Evolutionary conservation across 2,888 invertebrate species (phyloP).

Genomic region (Eupithecia vulgata): DNA sequence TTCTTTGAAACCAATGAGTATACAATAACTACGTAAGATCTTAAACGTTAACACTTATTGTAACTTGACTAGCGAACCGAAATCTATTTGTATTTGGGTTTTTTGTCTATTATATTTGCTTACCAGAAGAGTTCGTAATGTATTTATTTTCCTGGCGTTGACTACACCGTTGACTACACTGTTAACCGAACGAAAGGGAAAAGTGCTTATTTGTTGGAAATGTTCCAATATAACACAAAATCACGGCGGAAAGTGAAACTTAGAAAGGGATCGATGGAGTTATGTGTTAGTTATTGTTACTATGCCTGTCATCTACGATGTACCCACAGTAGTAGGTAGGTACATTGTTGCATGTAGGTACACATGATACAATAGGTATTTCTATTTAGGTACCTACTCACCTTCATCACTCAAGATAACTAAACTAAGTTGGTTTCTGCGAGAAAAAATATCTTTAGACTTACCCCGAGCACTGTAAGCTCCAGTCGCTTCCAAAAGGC

Average conservation of each 20-base stretch:
- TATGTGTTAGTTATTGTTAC: constrained; percentile 26
- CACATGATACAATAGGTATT: too few relatives aligned
- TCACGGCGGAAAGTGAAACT: constrained; percentile 44
- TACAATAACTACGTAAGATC: too few relatives aligned
- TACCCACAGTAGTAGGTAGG: too few relatives aligned
- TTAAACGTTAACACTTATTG: background rate
- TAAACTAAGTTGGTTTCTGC: background rate
- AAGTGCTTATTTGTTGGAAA: constrained; percentile 43
- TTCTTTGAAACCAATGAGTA: too few relatives aligned
- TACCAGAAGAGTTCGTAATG: background rate
- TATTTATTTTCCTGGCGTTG: constrained; percentile 9
- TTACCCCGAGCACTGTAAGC: constrained; percentile 77
- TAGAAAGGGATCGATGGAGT: constrained; percentile 40
- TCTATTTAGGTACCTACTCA: too few relatives aligned
- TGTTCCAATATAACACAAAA: constrained; percentile 42
- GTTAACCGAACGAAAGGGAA: constrained; percentile 43
- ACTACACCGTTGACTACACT: too few relatives aligned
- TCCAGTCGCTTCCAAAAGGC: constrained; percentile 55
- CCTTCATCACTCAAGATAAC: background rate
- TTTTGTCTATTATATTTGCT: background rate
- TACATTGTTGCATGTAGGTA: too few relatives aligned
- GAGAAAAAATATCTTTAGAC: constrained; percentile 33
- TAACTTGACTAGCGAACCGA: background rate
- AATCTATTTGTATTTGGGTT: background rate
- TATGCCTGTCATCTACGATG: constrained; percentile 14